Conservation (phyloP, 2,888 invertebrate genomes). For the Elmis aenea region DNA sequence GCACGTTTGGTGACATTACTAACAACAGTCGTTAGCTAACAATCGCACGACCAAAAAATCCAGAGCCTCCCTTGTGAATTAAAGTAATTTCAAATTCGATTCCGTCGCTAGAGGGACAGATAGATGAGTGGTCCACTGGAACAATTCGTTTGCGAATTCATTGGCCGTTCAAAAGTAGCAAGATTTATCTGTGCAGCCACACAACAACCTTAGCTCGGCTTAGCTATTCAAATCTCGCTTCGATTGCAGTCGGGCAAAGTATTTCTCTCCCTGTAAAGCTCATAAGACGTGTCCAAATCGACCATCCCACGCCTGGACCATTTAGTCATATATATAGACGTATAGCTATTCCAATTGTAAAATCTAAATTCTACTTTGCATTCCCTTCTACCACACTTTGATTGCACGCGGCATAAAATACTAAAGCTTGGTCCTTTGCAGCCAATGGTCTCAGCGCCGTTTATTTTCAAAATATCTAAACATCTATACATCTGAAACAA, state of each 20-base stretch:
- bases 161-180: constrained; percentile 37
- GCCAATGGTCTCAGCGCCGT: constrained; percentile 8
- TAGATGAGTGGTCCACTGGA: constrained; percentile 47
- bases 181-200: constrained; percentile 42
- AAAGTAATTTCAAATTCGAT: constrained; percentile 51
- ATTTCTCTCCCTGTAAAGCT: constrained; percentile 35
- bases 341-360: constrained; percentile 48
- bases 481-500: too few species aligned
- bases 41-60: constrained; percentile 43
- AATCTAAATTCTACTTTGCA: constrained; percentile 48
- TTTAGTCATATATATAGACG: constrained; percentile 43
- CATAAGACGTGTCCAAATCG: constrained; percentile 21
- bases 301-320: constrained; percentile 35
- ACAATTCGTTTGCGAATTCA: constrained; percentile 41
- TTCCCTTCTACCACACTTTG: constrained; percentile 40
- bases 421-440: constrained; percentile 16
- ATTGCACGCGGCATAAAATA: constrained; percentile 26
- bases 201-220: constrained; percentile 48
- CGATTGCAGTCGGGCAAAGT: constrained; percentile 46
- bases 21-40: constrained; percentile 44
- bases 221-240: constrained; percentile 50
- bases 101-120: constrained; percentile 48
- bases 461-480: too few species aligned
- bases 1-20: constrained; percentile 31
- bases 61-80: constrained; percentile 49